Conservation (phyloP, 2,888 invertebrate species). For the Crocallis elinguaria region DNA sequence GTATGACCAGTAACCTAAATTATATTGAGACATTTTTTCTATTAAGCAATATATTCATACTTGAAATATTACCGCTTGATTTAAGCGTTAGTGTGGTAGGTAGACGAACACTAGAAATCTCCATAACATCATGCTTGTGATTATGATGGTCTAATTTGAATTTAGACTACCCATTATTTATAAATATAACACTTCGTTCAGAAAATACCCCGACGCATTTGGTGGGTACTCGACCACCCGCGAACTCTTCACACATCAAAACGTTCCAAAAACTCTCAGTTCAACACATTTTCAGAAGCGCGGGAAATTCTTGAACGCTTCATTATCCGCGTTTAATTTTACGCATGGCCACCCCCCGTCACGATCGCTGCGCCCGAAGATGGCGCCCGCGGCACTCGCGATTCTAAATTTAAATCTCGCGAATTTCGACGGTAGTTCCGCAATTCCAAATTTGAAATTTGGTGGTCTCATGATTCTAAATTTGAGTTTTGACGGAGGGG, state of each 20-base stretch:
- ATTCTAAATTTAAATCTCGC: conserved; percentile 59
- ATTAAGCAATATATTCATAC: too few species aligned
- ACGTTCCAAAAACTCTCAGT: conserved; percentile 47
- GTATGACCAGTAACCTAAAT: too few species aligned
- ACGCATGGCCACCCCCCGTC: conserved; percentile 77
- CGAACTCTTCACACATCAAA: conserved; percentile 21
- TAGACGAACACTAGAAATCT: too few species aligned
- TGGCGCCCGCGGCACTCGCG: conserved; percentile 50
- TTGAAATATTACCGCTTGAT: too few species aligned
- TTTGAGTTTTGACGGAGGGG: conserved; percentile 24
- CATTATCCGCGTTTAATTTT: conserved; percentile 83
- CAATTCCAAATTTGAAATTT: conserved; percentile 32
- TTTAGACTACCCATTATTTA: too few species aligned
- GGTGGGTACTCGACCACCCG: too few species aligned
- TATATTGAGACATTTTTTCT: too few species aligned
- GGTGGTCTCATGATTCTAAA: conserved; percentile 31
- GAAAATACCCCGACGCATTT: too few species aligned
- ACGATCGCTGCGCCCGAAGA: conserved; percentile 53
- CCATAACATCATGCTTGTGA: too few species aligned
- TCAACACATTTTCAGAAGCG: conserved; percentile 59
- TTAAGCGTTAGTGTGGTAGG: too few species aligned
- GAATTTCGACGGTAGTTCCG: conserved; percentile 51
- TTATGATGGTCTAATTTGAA: too few species aligned
- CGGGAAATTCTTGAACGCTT: conserved; percentile 54
- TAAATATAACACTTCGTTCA: too few species aligned